phyloP scores from a whole-genome alignment of 2,797 vertebrate species.

The Microhierax caerulescens region DNA sequence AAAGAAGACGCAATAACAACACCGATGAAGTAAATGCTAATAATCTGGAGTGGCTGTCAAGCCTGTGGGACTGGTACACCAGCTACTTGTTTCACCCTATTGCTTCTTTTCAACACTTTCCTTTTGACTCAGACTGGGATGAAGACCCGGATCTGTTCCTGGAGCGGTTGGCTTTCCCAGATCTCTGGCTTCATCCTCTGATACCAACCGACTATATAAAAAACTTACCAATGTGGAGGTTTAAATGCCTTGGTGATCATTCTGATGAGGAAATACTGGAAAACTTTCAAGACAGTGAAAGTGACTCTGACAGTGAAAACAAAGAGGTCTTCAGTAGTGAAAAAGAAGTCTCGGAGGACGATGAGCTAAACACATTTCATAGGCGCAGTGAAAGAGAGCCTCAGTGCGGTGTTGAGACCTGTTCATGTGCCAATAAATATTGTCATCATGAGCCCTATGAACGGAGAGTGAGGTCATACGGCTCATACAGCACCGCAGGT shows the following conservation, averaged over 20 bases:
- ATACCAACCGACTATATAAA: slow-evolving; percentile 94
- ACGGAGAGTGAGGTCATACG: slow-evolving; percentile 28
- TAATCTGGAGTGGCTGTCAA: slow-evolving; percentile 95
- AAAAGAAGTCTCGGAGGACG: slow-evolving; percentile 61
- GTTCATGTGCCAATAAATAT: slow-evolving; percentile 41
- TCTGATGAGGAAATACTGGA: slow-evolving; percentile 67
- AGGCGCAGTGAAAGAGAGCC: not conserved
- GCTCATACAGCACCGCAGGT: slow-evolving; percentile 15
- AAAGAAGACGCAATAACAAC: slow-evolving; percentile 81
- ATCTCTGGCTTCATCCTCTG: slow-evolving; percentile 94
- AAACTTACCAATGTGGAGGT: slow-evolving; percentile 89
- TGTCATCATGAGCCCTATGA: not conserved
- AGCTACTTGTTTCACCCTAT: slow-evolving; percentile 95
- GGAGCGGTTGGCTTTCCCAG: slow-evolving; percentile 91
- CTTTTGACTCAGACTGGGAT: slow-evolving; percentile 92
- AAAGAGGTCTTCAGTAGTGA: slow-evolving; percentile 54
- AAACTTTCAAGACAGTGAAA: slow-evolving; percentile 73
- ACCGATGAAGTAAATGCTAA: slow-evolving; percentile 88
- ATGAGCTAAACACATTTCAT: slow-evolving; percentile 2
- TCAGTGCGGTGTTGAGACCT: slow-evolving; percentile 1
- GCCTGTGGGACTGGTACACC: slow-evolving; percentile 98
- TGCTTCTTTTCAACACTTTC: slow-evolving; percentile 88
- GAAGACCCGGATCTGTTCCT: slow-evolving; percentile 90
- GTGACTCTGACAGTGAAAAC: slow-evolving; percentile 78
- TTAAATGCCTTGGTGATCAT: slow-evolving; percentile 68